phyloP scores from a whole-genome alignment of 2,888 invertebrate species.

The Hydroisotoma schaefferi region DNA sequence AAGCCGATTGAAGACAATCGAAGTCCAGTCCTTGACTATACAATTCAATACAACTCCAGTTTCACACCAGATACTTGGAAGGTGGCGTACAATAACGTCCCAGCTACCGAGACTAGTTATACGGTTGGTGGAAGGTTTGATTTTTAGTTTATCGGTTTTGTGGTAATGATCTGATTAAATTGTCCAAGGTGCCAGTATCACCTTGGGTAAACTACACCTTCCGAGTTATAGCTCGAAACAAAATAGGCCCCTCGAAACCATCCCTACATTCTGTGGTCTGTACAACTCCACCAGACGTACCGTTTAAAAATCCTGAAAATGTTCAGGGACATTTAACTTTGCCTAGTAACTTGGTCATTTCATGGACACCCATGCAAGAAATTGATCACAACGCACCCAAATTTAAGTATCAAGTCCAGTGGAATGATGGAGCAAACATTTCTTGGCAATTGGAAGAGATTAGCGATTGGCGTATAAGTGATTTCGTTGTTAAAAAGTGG shows the following conservation, averaged over 20 bases:
- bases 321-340: conserved; percentile 83
- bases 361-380: conserved; percentile 94
- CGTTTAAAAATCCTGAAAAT: conserved; percentile 88
- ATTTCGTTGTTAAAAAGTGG: conserved; percentile 69
- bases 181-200: conserved; percentile 62
- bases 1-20: conserved; percentile 89
- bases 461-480: conserved; percentile 72
- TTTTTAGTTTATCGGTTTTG: background rate
- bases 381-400: conserved; percentile 94
- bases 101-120: conserved; percentile 69
- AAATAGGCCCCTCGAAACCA: conserved; percentile 82
- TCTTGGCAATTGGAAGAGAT: conserved; percentile 68
- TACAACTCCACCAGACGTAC: conserved; percentile 79
- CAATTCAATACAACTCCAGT: conserved; percentile 87
- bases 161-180: too few relatives aligned
- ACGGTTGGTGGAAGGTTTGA: conserved; percentile 61
- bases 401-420: conserved; percentile 87
- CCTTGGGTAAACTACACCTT: conserved; percentile 97
- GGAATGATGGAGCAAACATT: conserved; percentile 60
- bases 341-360: conserved; percentile 85
- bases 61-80: conserved; percentile 93
- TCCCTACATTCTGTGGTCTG: conserved; percentile 80
- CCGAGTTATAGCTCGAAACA: conserved; percentile 86
- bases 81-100: conserved; percentile 68
- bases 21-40: conserved; percentile 84